phyloP scores from a whole-genome alignment of 2,113 vertebrate genomes.

The Amblyornis subalaris region DNA sequence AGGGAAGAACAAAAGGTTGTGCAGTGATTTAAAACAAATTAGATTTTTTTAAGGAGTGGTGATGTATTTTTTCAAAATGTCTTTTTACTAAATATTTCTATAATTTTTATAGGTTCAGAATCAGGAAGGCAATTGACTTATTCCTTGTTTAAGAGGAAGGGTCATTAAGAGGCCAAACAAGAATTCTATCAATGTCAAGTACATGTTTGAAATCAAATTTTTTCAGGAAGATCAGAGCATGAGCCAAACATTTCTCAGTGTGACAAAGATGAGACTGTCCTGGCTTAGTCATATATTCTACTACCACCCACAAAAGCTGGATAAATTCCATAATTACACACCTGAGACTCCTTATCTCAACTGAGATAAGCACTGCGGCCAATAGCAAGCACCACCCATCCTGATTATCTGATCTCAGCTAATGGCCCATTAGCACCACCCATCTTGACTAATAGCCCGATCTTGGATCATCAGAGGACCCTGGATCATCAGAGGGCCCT shows the following conservation, averaged over 20 bases:
- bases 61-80: neutral
- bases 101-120: neutral
- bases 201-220: neutral
- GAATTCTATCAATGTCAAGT: neutral
- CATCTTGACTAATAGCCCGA: no score
- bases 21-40: neutral
- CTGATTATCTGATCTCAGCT: no score
- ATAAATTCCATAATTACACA: no score
- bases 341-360: no score
- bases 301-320: no score
- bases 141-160: neutral
- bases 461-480: no score
- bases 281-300: no score
- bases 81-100: neutral
- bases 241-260: neutral
- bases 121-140: neutral
- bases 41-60: neutral
- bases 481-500: no score
- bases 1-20: fast-evolving
- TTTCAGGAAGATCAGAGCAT: neutral
- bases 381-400: no score
- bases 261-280: neutral
- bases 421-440: no score
- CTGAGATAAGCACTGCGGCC: no score
- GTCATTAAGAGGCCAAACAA: neutral